These are phyloP conservation scores for Troilus luridus DNA, from an alignment of 2,888 invertebrate species.

Conservation along the genomic window DNA sequence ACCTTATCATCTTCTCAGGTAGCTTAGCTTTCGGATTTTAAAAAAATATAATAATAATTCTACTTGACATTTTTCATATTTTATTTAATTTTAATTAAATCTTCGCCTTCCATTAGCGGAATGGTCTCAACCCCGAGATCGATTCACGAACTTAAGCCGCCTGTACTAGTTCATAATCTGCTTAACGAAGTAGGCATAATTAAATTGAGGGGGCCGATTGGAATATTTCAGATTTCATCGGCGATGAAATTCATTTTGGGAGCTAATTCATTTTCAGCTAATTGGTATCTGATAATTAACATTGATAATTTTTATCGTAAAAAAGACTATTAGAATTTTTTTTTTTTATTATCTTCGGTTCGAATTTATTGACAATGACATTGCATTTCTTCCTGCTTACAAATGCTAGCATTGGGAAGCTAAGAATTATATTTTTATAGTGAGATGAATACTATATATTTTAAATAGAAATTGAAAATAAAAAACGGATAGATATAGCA, in stretches of 20 bases:
- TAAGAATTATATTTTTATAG: no score
- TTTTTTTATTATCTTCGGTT: background rate
- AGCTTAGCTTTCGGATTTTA: no score
- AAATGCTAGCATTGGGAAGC: no score
- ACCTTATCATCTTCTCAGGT: no score
- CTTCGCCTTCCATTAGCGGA: background rate
- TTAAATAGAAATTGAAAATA: no score
- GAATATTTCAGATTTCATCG: background rate
- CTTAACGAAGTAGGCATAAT: constrained; percentile 16
- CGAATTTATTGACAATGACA: background rate
- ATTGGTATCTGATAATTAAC: background rate
- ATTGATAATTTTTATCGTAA: background rate
- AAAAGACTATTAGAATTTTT: background rate
- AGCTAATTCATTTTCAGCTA: background rate
- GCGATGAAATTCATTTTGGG: constrained; percentile 4
- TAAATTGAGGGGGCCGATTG: background rate
- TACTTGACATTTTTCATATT: background rate
- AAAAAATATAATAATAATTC: no score
- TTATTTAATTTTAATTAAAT: background rate
- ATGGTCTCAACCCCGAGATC: background rate
- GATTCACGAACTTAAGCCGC: background rate
- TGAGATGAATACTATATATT: no score
- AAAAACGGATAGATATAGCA: no score
- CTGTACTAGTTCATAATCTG: background rate
- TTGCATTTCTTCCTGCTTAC: no score